Base-by-base conservation (phyloP, 1,140 invertebrate species). In the Drosophila micromelanica region DNA sequence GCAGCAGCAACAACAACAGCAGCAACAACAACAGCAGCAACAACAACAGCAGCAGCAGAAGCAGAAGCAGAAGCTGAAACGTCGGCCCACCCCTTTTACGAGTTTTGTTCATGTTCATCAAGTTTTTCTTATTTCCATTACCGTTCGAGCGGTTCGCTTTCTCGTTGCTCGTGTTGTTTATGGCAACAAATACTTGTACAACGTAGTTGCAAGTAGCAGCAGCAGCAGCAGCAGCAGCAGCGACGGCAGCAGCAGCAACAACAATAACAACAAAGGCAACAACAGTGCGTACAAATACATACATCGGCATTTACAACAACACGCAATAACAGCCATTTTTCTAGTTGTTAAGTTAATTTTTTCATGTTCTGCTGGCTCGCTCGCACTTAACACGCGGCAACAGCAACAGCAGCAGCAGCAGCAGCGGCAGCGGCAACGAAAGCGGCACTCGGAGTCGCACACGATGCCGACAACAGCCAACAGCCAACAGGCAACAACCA, bases 271-370 rank as follows among this genome's bases (percentile, higher is more conserved):
- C 40, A 68, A 37, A 77, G 73, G 48, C 84, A 82, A 78, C 65
- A 85, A 78, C 80, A 78, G 52, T 73, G 75, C 65, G 79, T 82
- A 86, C 82, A 86, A 81, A 86, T 87, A 89, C 82, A 89, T 91
- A 79, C 87, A 90, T 82, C 90, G 81, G 78, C 80, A 85, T 89
- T 86, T 81, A 90, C 89, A 91, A 89, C 85, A 84, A 91, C 90
- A 91, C 80, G 90, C 90, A 91, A 91, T 91, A 91, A 91, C 90
- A 91, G 90, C 90, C 90, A 91, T 91, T 91, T 91, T 91, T 91
- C 90, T 91, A 91, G 90, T 91, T 91, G 90, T 91, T 91, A 91
- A 91, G 90, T 91, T 91, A 91, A 91, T 91, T 91, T 91, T 91
- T 91, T 91, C 90, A 90, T 91, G 90, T 91, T 91, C 82, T 90